A percentile compares a stretch with the other conserved stretches of the same genome.
phyloP scores from a whole-genome alignment of 1,140 invertebrate species.

The Musca vetustissima region DNA sequence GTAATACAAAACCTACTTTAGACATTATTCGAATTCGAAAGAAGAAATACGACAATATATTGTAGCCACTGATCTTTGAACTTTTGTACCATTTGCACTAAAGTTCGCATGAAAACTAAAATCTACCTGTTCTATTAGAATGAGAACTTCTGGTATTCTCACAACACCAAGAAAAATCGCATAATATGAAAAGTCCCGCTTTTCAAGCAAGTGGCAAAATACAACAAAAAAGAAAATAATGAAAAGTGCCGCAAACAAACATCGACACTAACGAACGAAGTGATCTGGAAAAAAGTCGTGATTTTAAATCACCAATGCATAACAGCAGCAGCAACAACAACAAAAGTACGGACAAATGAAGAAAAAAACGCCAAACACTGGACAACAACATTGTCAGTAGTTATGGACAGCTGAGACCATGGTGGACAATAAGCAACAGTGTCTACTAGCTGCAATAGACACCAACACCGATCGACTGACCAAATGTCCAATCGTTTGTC shows the following conservation, averaged over 20 bases:
- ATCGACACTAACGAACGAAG: constrained; percentile 1
- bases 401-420: constrained; percentile 1
- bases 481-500: no score
- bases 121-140: constrained; percentile 16
- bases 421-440: constrained; percentile 27
- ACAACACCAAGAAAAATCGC: background rate
- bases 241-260: background rate
- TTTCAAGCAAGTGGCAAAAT: background rate
- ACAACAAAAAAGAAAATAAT: background rate
- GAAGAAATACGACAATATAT: no score
- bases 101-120: constrained; percentile 1
- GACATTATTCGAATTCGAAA: no score
- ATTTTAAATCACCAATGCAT: no score
- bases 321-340: no score
- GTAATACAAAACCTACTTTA: no score
- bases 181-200: background rate
- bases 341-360: no score
- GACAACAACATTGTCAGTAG: constrained; percentile 11
- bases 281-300: no score
- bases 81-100: no score
- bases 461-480: no score
- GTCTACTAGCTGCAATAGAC: constrained; percentile 23
- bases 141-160: constrained; percentile 13
- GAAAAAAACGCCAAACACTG: background rate
- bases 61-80: no score